Base-by-base conservation (phyloP, 2,113 vertebrate genomes). In the Orientallactaga bullata region DNA sequence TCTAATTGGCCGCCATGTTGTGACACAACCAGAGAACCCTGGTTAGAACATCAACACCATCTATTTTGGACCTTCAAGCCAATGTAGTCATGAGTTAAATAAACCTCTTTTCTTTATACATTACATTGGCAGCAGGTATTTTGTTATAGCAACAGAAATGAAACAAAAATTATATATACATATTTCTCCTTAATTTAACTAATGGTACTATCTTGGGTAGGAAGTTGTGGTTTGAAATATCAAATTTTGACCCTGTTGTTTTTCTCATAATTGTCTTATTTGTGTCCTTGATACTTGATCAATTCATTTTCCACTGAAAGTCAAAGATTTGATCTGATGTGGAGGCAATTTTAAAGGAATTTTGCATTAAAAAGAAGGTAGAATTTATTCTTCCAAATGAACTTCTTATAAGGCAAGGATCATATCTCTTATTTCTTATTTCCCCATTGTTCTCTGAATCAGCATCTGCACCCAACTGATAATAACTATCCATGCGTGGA, bases 391-490 rank as follows among this genome's bases (percentile, higher is more conserved):
- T 85, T 89, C 60, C 39, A 85, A 16, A 6, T 66, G 82, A 90
- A 76, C 17, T 83, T 89, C 55, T 86, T 76, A 23, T 12, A 66
- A 4, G 6, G 2, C 37, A 93, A n/a, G 63, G 37, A 15, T 5
- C 5, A 68, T 37, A 13, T 77, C 66, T 91, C 89, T 73, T 95
- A 9, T 87, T 91, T 86, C n/a, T 95, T 88, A 79, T 82, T 90
- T 90, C 61, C 55, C 58, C 9, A 23, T 61, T 30, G 30, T 81
- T 84, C 37, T 91, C 18, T 86, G 79, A 89, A 85, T 73, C 0
- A 9, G 77, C 35, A 28, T 23, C n/a, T 85, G 7, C n/a, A 61
- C 28, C 51, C 76, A 76, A 18, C 1, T 86, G 72, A 35, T 63
- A 47, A 77, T 94, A 88, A 92, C 68, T 86, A 83, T 71, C 35